phyloP scores from a whole-genome alignment of 2,888 invertebrate species.

The Muschampia plurimacula region DNA sequence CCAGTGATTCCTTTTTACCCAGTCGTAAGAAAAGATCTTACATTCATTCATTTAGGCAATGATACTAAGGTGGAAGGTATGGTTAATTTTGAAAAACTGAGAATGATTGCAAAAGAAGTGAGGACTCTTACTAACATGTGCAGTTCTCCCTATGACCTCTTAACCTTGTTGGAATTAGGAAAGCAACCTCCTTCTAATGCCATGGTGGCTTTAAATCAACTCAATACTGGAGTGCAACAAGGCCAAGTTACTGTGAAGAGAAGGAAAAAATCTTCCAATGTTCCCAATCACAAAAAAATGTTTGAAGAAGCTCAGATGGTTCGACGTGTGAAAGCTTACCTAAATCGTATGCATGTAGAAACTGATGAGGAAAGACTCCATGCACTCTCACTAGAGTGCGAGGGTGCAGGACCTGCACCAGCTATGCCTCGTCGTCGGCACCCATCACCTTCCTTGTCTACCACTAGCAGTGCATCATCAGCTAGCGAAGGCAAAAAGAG shows the following conservation, averaged over 20 bases:
- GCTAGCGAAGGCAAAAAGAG: slow-evolving; percentile 90
- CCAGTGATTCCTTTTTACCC: slow-evolving; percentile 84
- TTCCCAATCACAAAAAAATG: slow-evolving; percentile 98
- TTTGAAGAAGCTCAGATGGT: slow-evolving; percentile 99
- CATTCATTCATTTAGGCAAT: slow-evolving; percentile 99
- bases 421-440: slow-evolving; percentile 91
- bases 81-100: slow-evolving; percentile 98
- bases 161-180: slow-evolving; percentile 93
- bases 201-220: slow-evolving; percentile 95
- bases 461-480: slow-evolving; percentile 96
- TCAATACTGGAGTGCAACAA: slow-evolving; percentile 89
- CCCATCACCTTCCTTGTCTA: slow-evolving; percentile 96
- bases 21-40: slow-evolving; percentile 97
- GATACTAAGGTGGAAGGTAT: slow-evolving; percentile 95
- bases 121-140: slow-evolving; percentile 97
- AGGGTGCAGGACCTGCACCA: slow-evolving; percentile 88
- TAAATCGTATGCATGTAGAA: slow-evolving; percentile 96
- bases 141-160: slow-evolving; percentile 95
- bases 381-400: slow-evolving; percentile 95
- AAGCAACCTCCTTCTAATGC: slow-evolving; percentile 95
- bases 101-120: slow-evolving; percentile 99
- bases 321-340: slow-evolving; percentile 97
- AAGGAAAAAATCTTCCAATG: slow-evolving; percentile 94
- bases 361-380: slow-evolving; percentile 96
- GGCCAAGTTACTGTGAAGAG: slow-evolving; percentile 95